phyloP scores from a whole-genome alignment of 2,888 invertebrate genomes.

The Eulithis testata region DNA sequence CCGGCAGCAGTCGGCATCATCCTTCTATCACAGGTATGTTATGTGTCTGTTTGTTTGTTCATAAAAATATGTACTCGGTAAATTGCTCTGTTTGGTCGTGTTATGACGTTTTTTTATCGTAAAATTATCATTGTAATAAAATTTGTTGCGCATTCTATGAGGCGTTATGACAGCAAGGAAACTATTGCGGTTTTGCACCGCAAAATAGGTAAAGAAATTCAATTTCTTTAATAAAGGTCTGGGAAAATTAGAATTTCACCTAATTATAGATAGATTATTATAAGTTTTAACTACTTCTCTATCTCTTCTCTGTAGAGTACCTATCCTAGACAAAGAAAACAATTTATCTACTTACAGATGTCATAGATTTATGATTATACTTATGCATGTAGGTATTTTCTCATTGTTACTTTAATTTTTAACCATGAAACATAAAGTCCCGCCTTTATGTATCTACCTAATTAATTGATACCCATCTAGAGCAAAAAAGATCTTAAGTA shows the following conservation, averaged over 20 bases:
- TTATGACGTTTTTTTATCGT: constrained; percentile 10
- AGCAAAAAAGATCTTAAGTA: too few species aligned
- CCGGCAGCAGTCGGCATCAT: constrained; percentile 51
- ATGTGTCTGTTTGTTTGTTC: constrained; percentile 52
- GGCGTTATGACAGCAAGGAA: constrained; percentile 49
- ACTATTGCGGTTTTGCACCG: constrained; percentile 61
- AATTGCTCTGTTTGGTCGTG: neutral
- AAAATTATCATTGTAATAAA: constrained; percentile 29
- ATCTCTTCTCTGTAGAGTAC: too few species aligned
- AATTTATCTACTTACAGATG: too few species aligned
- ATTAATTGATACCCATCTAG: too few species aligned
- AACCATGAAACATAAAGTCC: too few species aligned
- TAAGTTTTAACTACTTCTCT: too few species aligned
- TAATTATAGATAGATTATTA: neutral
- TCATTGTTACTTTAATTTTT: too few species aligned
- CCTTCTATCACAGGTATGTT: constrained; percentile 74
- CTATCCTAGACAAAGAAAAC: too few species aligned
- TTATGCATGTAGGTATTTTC: too few species aligned
- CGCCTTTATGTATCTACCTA: too few species aligned
- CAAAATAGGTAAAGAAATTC: constrained; percentile 55
- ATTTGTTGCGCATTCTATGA: constrained; percentile 39
- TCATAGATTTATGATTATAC: too few species aligned
- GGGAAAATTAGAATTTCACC: constrained; percentile 12
- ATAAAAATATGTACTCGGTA: constrained; percentile 16
- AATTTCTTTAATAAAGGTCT: constrained; percentile 45